Conservation (phyloP, 2,797 vertebrate species). For the Pyrocephalus nanus region DNA sequence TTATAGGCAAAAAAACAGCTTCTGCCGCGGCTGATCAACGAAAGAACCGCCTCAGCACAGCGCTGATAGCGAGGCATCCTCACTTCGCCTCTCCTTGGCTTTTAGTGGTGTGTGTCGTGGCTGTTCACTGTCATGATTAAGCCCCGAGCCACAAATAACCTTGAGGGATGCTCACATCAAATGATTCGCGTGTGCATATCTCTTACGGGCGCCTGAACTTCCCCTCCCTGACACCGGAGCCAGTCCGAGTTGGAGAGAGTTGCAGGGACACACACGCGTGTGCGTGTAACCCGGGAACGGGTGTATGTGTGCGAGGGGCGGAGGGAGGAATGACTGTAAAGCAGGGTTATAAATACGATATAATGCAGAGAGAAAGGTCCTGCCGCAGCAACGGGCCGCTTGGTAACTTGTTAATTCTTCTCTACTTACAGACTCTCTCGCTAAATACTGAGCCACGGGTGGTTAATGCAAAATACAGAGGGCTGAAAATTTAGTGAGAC, state of each 20-base stretch:
- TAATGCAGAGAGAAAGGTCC: not conserved
- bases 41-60: not conserved
- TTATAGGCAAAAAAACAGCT: not conserved
- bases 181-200: fast-evolving
- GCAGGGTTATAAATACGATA: not conserved
- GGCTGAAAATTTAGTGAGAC: not conserved
- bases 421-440: not conserved
- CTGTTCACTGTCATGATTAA: not conserved
- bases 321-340: not conserved
- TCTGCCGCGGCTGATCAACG: not conserved
- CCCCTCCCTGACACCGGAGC: not conserved
- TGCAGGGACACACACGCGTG: not conserved
- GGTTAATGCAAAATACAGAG: not conserved
- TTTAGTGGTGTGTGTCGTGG: not conserved
- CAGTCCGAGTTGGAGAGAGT: not conserved
- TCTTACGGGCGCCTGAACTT: not conserved
- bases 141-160: not conserved
- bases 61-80: not conserved
- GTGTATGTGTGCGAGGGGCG: not conserved
- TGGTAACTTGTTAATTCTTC: not conserved
- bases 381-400: not conserved
- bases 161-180: not conserved
- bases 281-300: not conserved
- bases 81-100: not conserved
- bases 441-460: not conserved